Base-by-base conservation (phyloP, 2,888 invertebrate species). In the Noctua comes region DNA sequence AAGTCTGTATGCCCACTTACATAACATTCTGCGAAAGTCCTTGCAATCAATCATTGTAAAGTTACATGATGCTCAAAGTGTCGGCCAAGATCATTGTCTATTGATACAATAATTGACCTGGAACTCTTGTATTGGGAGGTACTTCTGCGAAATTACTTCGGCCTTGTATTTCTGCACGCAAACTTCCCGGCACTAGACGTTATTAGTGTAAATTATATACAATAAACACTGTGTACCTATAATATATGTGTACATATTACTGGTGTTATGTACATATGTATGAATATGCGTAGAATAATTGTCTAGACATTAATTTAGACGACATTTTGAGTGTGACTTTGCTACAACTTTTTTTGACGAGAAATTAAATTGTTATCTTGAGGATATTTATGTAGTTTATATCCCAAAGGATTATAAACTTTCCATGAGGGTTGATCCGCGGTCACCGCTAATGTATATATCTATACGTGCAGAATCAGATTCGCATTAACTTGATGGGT, bases 31-130 rank as follows among this genome's bases (percentile, higher is more conserved):
- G 13, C 27, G 70, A 77, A 73, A 83, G 80, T 83, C 73, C 71
- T 81, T 84, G 75, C 40, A 43, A 69, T 78, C 27, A 83, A 80
- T 83, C 73, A 75, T 57, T 48, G 66, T 64, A n/a, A 54, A 51
- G 13, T 68, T 68, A 40, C 46, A 27, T 71, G 73, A 65, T 72
- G 79, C 72, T 69, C 16, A 62, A 78, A 82, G 81, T 78, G 79
- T 77, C 69, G 73, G 64, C 69, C 79, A 86, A 87, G 78, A 86
- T 87, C 84, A 87, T 86, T 88, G 81, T 80, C 80, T 84, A 86
- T 85, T 80, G 77, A 85, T 82, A 84, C 77, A 68, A 80, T 76
- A 80, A 87, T 88, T 88, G 88, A 88, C 83, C 80, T 77, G 78
- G 66, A 73, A 82, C 79, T 73, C 40, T 73, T 85, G 16, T 77